These are phyloP conservation scores for Barypeithes pellucidus DNA, from an alignment of 2,888 invertebrate genomes.

Conservation along the genomic window DNA sequence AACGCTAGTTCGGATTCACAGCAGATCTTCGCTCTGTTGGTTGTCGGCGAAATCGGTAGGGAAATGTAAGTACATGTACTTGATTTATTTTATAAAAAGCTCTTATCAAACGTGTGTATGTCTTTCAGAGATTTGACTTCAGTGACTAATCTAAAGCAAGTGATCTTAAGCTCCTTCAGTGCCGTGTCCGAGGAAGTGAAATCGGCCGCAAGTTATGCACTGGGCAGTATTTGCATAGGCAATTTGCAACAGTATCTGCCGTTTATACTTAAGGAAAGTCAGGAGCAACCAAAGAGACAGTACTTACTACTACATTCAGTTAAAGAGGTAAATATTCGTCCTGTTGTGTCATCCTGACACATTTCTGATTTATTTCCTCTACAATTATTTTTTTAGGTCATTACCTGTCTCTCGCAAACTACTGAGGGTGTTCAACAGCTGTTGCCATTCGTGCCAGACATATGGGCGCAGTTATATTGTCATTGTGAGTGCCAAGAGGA, in stretches of 20 bases:
- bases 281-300: constrained; percentile 94
- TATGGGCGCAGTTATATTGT: constrained; percentile 93
- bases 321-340: constrained; percentile 89
- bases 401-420: constrained; percentile 86
- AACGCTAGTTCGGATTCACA: constrained; percentile 83
- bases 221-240: constrained; percentile 97
- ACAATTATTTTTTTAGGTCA: constrained; percentile 75
- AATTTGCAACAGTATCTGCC: constrained; percentile 95
- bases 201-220: constrained; percentile 96
- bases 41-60: constrained; percentile 97
- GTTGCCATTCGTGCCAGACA: constrained; percentile 87
- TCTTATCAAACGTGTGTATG: background rate
- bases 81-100: background rate
- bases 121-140: constrained; percentile 82
- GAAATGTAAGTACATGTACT: constrained; percentile 81
- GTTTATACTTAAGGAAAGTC: constrained; percentile 94
- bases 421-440: constrained; percentile 83
- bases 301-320: constrained; percentile 96
- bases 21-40: constrained; percentile 93
- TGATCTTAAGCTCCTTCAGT: constrained; percentile 89
- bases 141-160: constrained; percentile 82
- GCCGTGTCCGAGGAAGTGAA: constrained; percentile 97
- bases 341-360: no score
- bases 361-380: constrained; percentile 7
- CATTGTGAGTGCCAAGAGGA: constrained; percentile 98